Percentiles rank a stretch among this genome's conserved stretches.
Conservation (phyloP, 2,888 invertebrate species). For the Rhaphigaster nebulosa region DNA sequence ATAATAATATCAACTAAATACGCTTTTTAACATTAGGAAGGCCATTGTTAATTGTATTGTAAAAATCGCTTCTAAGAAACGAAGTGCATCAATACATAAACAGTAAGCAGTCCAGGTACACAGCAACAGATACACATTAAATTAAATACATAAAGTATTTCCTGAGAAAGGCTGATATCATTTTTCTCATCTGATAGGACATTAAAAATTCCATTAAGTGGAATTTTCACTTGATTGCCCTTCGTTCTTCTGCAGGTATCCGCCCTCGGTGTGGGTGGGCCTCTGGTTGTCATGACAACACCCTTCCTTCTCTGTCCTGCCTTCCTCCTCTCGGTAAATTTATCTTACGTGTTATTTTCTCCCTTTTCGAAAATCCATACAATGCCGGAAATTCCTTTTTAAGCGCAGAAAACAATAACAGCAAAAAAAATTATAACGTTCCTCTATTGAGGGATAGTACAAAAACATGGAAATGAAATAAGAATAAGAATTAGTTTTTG, state of each 20-base stretch:
- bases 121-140: not conserved
- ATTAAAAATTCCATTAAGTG: conserved; percentile 55
- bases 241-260: not conserved
- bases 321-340: conserved; percentile 13
- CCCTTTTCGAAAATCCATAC: conserved; percentile 30
- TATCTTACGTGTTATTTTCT: conserved; percentile 35
- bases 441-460: not conserved
- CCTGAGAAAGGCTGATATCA: not conserved
- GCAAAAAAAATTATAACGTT: not conserved
- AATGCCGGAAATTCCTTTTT: not conserved
- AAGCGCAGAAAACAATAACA: not conserved
- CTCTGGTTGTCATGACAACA: conserved; percentile 55
- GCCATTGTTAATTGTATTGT: no score
- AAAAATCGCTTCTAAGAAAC: no score
- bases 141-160: not conserved
- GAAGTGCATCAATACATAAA: not conserved
- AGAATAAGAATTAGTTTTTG: no score
- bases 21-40: no score
- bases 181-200: conserved; percentile 28
- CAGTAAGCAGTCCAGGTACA: fast-evolving
- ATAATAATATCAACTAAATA: no score
- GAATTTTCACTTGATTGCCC: conserved; percentile 49
- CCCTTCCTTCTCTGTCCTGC: not conserved
- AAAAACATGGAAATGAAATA: no score
- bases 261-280: conserved; percentile 54